Evolutionary conservation across 2,888 invertebrate genomes (phyloP).

Genomic region (Fragum whitleyi): DNA sequence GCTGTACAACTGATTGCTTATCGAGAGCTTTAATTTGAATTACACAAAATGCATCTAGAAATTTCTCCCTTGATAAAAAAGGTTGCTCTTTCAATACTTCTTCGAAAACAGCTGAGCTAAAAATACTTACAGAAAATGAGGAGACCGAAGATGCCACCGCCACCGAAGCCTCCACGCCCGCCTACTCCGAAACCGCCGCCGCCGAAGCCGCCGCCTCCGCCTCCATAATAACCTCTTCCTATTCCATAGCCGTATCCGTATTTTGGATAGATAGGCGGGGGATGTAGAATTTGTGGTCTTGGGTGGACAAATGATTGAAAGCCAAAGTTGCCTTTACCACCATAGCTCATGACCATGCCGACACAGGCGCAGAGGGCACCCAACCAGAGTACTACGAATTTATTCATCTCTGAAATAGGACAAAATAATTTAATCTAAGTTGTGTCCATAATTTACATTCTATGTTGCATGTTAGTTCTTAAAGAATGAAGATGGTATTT

Average conservation of each 20-base stretch:
- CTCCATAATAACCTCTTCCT: neutral
- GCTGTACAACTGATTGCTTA: no score
- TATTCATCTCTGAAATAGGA: constrained; percentile 9
- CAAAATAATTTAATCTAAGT: no score
- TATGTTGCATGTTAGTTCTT: no score
- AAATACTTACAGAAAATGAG: constrained; percentile 22
- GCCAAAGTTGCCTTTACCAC: neutral
- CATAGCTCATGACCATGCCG: constrained; percentile 3
- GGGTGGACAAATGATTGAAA: neutral
- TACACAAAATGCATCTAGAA: no score
- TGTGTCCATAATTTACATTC: no score
- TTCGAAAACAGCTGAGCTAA: no score
- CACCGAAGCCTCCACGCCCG: neutral
- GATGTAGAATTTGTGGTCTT: neutral
- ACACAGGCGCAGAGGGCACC: constrained; percentile 10
- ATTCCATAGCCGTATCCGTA: constrained; percentile 5
- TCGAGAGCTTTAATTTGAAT: no score
- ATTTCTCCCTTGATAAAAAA: no score
- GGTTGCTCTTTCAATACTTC: no score
- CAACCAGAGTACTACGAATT: neutral
- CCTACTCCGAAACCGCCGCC: neutral
- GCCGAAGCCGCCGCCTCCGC: neutral
- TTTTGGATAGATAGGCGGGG: neutral
- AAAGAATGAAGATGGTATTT: no score
- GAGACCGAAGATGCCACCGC: constrained; percentile 1